Evolutionary conservation across 2,797 vertebrate species (phyloP), one percentile per base, ranked within the genome.

Genomic region (Leptodactylus fallax): DNA sequence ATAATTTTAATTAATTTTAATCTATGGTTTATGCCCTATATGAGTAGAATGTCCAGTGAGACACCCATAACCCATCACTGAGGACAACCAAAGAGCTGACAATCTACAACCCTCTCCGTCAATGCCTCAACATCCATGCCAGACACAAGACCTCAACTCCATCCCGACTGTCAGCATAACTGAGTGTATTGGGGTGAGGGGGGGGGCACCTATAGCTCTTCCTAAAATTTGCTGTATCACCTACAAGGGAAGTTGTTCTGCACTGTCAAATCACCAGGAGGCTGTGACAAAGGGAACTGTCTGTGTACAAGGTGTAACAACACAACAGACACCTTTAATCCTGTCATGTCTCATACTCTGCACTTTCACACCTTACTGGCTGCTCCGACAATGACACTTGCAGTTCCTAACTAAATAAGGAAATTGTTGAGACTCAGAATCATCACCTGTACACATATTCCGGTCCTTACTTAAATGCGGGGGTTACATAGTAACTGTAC

Each of bases 321-420:
- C 93, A 93, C 93, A 93, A 94, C 95, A 96, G 95, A 97, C 96
- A 97, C 96, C 96, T 97, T 97, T 94, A 95, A 94, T 96, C 96
- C 96, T 96, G 96, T 96, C 96, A 95, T 91, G 96, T 96, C 95
- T 96, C 96, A 94, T 96, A 95, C 95, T 95, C 95, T 95, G 96
- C 95, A 94, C 94, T 94, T 95, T 95, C 94, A 94, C 94, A 96
- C 93, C 60, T 94, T 94, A 91, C 85, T 92, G 93, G 92, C 92
- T 93, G 94, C 92, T 94, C 90, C 87, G 91, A 92, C 91, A 92
- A 92, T 92, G 93, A 94, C 94, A 95, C 95, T 93, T 93, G 91
- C 91, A 90, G 92, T 91, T 90, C 49, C 79, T 51, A 93, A 94
- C 92, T 92, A 91, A 92, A 93, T 87, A 92, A 92, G 91, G 90